These are phyloP conservation scores for Lycaena phlaeas DNA, from an alignment of 2,888 invertebrate species.

Conservation along the genomic window DNA sequence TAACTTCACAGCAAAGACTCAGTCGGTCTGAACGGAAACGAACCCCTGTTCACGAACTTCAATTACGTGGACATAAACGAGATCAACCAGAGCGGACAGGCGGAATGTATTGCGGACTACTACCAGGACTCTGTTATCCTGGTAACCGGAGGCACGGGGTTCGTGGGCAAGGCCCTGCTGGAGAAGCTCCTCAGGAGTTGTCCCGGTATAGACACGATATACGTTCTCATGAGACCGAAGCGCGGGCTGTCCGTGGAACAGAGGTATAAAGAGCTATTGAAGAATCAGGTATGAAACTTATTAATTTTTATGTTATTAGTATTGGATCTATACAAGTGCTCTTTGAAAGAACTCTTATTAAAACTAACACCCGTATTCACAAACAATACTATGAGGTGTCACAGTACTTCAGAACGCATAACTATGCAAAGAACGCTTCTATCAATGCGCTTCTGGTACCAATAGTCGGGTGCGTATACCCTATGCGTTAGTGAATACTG, in stretches of 20 bases:
- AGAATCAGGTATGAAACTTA: constrained; percentile 74
- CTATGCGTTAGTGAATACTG: no score
- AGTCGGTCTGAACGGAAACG: constrained; percentile 43
- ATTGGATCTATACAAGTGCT: no score
- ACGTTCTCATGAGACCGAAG: constrained; percentile 85
- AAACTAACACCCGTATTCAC: no score
- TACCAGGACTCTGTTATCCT: constrained; percentile 68
- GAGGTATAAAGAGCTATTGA: constrained; percentile 81
- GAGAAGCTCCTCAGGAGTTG: constrained; percentile 94
- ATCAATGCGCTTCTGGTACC: no score
- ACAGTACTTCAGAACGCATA: no score
- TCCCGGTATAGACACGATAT: constrained; percentile 82
- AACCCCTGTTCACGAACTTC: constrained; percentile 36
- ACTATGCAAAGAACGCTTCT: no score
- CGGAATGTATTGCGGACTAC: constrained; percentile 56
- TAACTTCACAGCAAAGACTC: not conserved
- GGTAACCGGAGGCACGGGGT: constrained; percentile 81
- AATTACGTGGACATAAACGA: constrained; percentile 25
- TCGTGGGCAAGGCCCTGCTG: constrained; percentile 92
- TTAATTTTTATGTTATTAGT: no score
- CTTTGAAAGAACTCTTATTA: no score
- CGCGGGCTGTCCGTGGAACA: constrained; percentile 79
- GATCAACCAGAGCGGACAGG: constrained; percentile 23
- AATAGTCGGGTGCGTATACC: no score
- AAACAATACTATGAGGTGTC: no score